Evolutionary conservation across 2,888 invertebrate species (phyloP).

Genomic region (Timema podura): DNA sequence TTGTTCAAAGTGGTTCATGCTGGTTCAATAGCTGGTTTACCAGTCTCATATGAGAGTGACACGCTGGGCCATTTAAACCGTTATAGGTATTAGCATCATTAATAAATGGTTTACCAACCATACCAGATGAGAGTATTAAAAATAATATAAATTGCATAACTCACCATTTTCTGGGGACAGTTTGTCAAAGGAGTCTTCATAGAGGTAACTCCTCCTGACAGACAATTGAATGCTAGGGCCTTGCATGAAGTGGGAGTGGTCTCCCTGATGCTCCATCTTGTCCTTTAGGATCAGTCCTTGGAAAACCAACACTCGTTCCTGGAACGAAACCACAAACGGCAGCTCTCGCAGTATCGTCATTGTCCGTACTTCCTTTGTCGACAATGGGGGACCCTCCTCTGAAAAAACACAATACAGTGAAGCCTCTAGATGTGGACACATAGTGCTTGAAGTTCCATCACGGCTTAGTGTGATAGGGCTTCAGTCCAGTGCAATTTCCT

Average conservation of each 20-base stretch:
- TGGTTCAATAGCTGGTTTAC: no score
- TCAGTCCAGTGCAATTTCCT: no score
- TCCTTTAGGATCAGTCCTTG: constrained; percentile 65
- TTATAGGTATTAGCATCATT: no score
- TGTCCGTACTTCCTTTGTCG: constrained; percentile 82
- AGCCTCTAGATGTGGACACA: no score
- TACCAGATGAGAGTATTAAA: neutral
- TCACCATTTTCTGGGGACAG: constrained; percentile 84
- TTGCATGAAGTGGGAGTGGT: constrained; percentile 66
- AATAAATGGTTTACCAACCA: no score
- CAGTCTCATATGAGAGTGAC: no score
- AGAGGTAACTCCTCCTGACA: constrained; percentile 86
- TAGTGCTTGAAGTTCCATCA: no score
- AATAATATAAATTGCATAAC: constrained; percentile 28
- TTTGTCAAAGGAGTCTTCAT: constrained; percentile 96
- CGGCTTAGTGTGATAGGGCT: no score
- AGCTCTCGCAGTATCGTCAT: constrained; percentile 85
- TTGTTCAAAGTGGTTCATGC: neutral
- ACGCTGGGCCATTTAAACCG: no score
- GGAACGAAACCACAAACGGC: constrained; percentile 92
- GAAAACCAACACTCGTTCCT: constrained; percentile 80
- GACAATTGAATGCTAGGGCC: constrained; percentile 72
- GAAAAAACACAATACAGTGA: constrained; percentile 38
- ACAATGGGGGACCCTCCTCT: constrained; percentile 79
- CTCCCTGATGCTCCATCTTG: constrained; percentile 69